Evolutionary conservation across 2,113 vertebrate genomes (phyloP), one percentile per base, ranked within the genome.

Genomic region (Datnioides undecimradiatus): DNA sequence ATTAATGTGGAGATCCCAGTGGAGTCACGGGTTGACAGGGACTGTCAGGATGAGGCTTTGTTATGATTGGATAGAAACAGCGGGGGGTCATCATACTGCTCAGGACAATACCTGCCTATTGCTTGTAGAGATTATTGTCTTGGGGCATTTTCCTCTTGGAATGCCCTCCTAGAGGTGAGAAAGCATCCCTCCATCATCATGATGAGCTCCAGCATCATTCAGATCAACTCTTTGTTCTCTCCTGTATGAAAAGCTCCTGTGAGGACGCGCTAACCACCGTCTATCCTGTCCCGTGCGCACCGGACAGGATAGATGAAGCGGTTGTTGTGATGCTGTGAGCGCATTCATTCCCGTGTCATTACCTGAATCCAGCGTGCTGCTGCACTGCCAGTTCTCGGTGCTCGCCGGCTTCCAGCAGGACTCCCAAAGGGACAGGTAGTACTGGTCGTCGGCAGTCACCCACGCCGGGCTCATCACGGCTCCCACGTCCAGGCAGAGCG

Each of bases 381-480:
- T 96, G 95, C 98, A 99, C 89, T 95, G 95, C 98, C 98, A 99
- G 92, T 78, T 93, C 86, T 96, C 94, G 60, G 94, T 88, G 91
- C 94, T 96, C 87, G 93, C 90, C 19, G 95, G 94, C 80, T 97
- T 98, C 95, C 95, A 95, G 94, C 98, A 99, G 87, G 97, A 97
- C 95, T 98, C 96, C 98, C 98, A 99, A 55, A 99, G 95, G 78
- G 98, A 99, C 84, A 98, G 95, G 94, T 97, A 97, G 90, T 97
- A 99, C 92, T 98, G 97, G 90, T 97, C 96, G 83, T 98, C 97
- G 33, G 98, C 98, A 4, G 97, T 99, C 90, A 99, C 97, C 98
- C 97, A 99, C 91, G 98, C 97, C 34, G 97, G 97, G 91, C 98
- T 98, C 94, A 99, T 95, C 84, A 99, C 96, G 77, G 98, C 97